Evolutionary conservation across 2,888 invertebrate species (phyloP).

Genomic region (Meteorus cinctellus): DNA sequence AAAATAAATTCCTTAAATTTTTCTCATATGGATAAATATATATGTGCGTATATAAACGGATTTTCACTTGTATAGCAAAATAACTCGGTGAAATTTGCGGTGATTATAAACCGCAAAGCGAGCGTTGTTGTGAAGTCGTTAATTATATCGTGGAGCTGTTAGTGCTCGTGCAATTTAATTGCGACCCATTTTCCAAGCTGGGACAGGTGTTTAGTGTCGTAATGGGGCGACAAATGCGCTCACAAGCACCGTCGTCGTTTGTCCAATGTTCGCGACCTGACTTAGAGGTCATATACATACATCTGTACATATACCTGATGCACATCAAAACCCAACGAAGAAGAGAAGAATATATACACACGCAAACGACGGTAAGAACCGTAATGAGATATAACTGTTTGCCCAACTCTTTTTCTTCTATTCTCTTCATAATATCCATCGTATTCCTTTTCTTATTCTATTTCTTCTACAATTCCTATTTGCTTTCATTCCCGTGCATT

Average conservation of each 20-base stretch:
- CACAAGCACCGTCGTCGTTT: constrained; percentile 25
- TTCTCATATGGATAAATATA: neutral
- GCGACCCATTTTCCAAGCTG: constrained; percentile 48
- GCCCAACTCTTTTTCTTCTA: constrained; percentile 50
- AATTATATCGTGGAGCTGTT: constrained; percentile 55
- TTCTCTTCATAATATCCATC: constrained; percentile 1
- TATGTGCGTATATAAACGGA: constrained; percentile 5
- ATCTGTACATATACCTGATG: neutral
- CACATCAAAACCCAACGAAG: neutral
- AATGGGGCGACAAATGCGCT: constrained; percentile 47
- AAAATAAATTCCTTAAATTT: neutral
- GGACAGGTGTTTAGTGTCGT: constrained; percentile 53
- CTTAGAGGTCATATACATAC: constrained; percentile 15
- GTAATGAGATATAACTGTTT: constrained; percentile 59
- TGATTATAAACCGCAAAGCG: constrained; percentile 12
- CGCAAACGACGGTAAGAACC: constrained; percentile 48
- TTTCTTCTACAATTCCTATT: neutral
- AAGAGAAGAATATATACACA: neutral
- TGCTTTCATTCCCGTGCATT: constrained; percentile 42
- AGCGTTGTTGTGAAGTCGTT: constrained; percentile 55
- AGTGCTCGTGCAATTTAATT: constrained; percentile 48
- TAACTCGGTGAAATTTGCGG: constrained; percentile 24
- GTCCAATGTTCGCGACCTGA: constrained; percentile 12
- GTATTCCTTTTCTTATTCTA: neutral
- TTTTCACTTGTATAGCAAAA: constrained; percentile 24